Evolutionary conservation across 2,113 vertebrate genomes (phyloP).

Genomic region (Passer montanus): DNA sequence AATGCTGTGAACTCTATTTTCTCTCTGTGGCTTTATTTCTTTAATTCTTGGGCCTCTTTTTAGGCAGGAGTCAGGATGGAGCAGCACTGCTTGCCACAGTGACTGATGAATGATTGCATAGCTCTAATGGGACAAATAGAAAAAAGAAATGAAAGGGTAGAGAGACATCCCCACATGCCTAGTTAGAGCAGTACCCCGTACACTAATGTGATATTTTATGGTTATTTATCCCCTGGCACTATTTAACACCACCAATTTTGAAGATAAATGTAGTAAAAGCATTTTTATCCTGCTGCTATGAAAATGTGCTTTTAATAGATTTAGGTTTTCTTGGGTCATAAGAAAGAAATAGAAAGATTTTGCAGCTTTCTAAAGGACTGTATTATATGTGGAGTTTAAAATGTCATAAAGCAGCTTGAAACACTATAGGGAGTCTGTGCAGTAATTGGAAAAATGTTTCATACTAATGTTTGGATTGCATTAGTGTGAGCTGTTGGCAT

Average conservation of each 20-base stretch:
- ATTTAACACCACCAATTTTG: slow-evolving; percentile 66
- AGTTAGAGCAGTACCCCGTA: slow-evolving; percentile 53
- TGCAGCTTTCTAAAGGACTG: slow-evolving; percentile 63
- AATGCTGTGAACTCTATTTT: not conserved
- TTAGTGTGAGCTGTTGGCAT: slow-evolving; percentile 52
- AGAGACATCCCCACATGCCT: slow-evolving; percentile 42
- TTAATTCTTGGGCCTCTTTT: not conserved
- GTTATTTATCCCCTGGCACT: slow-evolving; percentile 68
- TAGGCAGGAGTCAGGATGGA: not conserved
- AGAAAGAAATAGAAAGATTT: slow-evolving; percentile 55
- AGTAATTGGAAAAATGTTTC: slow-evolving; percentile 74
- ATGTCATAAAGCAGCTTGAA: slow-evolving; percentile 82
- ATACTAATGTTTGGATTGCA: slow-evolving; percentile 69
- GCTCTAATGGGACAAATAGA: slow-evolving; percentile 58
- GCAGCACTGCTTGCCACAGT: slow-evolving; percentile 1
- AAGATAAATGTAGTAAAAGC: slow-evolving; percentile 67
- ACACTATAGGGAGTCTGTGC: slow-evolving; percentile 68
- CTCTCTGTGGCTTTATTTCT: not conserved
- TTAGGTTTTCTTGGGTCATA: slow-evolving; percentile 61
- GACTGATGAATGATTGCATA: slow-evolving; percentile 37
- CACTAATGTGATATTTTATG: slow-evolving; percentile 70
- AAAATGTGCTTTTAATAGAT: slow-evolving; percentile 70
- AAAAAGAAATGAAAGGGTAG: slow-evolving; percentile 60
- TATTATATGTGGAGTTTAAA: slow-evolving; percentile 84
- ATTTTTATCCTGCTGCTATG: slow-evolving; percentile 65